Base-by-base conservation (phyloP, 2,888 invertebrate genomes). In the Callinectes sapidus region DNA sequence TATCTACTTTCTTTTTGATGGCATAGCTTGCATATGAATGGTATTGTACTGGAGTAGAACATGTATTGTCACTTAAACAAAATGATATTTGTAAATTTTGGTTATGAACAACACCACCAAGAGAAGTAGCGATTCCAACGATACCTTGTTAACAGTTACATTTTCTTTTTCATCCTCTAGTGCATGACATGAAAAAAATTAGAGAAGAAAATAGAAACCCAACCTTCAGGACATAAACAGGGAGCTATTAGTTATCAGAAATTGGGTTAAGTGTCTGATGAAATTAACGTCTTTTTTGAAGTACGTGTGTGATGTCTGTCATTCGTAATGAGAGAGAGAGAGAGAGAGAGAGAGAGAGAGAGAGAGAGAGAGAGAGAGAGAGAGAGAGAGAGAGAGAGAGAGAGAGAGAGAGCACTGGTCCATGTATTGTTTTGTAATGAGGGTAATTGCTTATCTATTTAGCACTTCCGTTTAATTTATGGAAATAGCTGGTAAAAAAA, bases 321-420 rank as follows among this genome's bases (percentile, higher is more conserved):
- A 61, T 18, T 61, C 23, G 61, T 61, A 10, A 28, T 8, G 71
- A 28, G n/a, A 71, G 28, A 28, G 71, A 28, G 28, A 28, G n/a
- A 71, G 71, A 71, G 71, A 71, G 71, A 71, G 71, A 71, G 28
- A 71, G n/a, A 71, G 71, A 71, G 28, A 71, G 71, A 71, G 71
- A 71, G 71, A 23, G 71, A 71, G 71, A 71, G 71, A 61, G 61
- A 61, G 61, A 61, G 61, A 61, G 61, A 61, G 61, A 61, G 61
- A 61, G 61, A 61, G 61, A 61, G 61, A 61, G 61, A 61, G 61
- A 61, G 61, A 61, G 61, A 61, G 61, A 61, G 61, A 61, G 61
- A 61, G 18, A 61, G 13, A 61, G 18, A 61, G 61, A 23, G 23
- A 2, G 18, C 0, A 48, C 48, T 48, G 48, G 48, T 48, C 8